Evolutionary conservation across 2,888 invertebrate species (phyloP).

Genomic region (Nematopogon swammerdamellus): DNA sequence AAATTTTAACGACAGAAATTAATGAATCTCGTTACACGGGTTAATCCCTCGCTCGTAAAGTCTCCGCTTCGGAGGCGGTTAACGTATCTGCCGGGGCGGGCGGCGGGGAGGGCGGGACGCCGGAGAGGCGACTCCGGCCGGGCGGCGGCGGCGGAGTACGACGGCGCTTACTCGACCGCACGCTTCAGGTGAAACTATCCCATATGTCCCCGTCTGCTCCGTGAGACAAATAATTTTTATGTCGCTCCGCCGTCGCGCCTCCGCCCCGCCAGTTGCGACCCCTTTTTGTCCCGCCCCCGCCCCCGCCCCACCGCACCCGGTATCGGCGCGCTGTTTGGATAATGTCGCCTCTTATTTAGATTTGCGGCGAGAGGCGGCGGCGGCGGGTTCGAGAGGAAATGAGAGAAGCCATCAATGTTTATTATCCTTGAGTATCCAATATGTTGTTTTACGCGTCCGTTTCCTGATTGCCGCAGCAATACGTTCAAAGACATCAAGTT

Average conservation of each 20-base stretch:
- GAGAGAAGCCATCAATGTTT: not conserved
- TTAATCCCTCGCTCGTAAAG: conserved; percentile 57
- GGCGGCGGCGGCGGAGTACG: conserved; percentile 18
- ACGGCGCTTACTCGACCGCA: conserved; percentile 4
- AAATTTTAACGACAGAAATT: conserved; percentile 61
- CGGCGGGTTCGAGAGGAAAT: not conserved
- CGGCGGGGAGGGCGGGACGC: conserved; percentile 14
- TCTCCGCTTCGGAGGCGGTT: conserved; percentile 43
- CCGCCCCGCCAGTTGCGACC: not conserved
- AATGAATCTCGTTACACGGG: conserved; percentile 60
- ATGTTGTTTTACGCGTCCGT: not conserved
- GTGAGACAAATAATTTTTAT: not conserved
- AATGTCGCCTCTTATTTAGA: not conserved
- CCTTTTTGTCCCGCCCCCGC: too few relatives aligned
- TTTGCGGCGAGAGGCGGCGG: not conserved
- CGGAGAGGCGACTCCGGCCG: conserved; percentile 19
- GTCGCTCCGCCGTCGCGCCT: not conserved
- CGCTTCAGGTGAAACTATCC: conserved; percentile 6
- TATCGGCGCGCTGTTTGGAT: not conserved
- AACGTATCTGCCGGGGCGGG: conserved; percentile 24
- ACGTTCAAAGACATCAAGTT: too few relatives aligned
- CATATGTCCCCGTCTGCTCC: conserved; percentile 2
- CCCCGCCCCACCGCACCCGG: conserved; percentile 12
- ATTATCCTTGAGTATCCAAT: not conserved
- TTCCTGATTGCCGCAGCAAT: not conserved